Evolutionary conservation across 1,140 invertebrate species (phyloP), one percentile per base, ranked within the genome.

Genomic region (Drosophila watanabei): DNA sequence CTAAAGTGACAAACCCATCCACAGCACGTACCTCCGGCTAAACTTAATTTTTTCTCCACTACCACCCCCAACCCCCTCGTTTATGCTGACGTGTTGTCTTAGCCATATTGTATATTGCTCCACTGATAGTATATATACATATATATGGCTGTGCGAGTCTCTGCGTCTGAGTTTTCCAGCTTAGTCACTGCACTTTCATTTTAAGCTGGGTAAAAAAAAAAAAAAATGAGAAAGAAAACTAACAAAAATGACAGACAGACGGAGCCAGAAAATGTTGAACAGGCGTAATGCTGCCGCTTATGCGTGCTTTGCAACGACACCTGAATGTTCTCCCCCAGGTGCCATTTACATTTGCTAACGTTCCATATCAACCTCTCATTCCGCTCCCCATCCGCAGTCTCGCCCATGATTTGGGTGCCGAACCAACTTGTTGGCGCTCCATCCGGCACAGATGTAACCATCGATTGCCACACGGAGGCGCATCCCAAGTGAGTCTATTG

Each of bases 401-500:
- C 97, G 8, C 97, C 97, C 28, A 97, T 98, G 96, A 98, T 98
- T 85, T 98, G 97, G 95, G 97, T 93, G 58, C 97, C 97, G 69
- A 98, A 98, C 95, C 97, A 98, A 94, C 94, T 98, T 93, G 97
- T 98, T 60, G 97, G 97, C 7, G 97, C 97, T 35, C 97, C 97
- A 57, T 95, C 96, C 45, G 97, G 97, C 49, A 98, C 97, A 24
- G 97, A 98, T 94, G 97, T 98, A 48, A 98, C 97, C 8, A 96
- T 99, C 87, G 97, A 98, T 93, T 99, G 98, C 93, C 96, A 98
- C 89, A 98, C 97, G 2, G 98, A 98, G 91, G 98, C 98, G n/a
- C 97, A 97, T 94, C 98, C 98, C 56, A 93, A 93, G 93, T 93
- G 80, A 92, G 91, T 89, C 68, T 57, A 41, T 64, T 51, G 18